Evolutionary conservation across 2,888 invertebrate species (phyloP), one percentile per base, ranked within the genome.

Genomic region (Dicyrtomina minuta): DNA sequence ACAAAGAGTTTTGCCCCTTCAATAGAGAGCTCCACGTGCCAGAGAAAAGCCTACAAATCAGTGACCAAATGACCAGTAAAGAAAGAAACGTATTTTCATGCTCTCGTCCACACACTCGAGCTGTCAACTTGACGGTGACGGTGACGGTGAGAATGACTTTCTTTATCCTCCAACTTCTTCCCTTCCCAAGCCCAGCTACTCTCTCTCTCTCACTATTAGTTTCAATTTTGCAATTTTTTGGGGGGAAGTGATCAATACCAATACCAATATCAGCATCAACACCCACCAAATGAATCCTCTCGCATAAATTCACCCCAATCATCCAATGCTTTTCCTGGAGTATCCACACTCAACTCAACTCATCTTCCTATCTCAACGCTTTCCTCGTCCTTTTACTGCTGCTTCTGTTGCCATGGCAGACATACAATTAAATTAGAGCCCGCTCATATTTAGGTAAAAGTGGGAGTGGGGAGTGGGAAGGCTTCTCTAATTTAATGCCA

Each of bases 41-140:
- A 43, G 51, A 22, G 43, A 39, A 60, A 60, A 22, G 22, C 20
- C 59, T 60, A 60, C 59, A 60, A 60, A 60, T 60, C 59, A 60
- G 41, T 22, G 59, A 60, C 43, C 41, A 41, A 60, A 41, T 60
- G 59, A 60, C 59, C 59, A 60, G 43, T 39, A 20, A 33, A 13
- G 41, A 60, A 43, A 20, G 12, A 12, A 49, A 39, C 51, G 51
- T 51, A 6, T 27, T 49, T 64, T 53, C 22, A 51, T 64, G 51
- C 51, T 39, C 51, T 12, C 27, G n/a, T 62, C 33, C 51, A 64
- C 51, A 62, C 49, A 64, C 64, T 51, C 26, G n/a, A 17, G 20
- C 8, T 64, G 64, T 51, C 64, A 64, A 64, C 33, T 49, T 10
- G 10, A 33, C 33, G 4, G 4, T 33, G 33, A 33, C n/a, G n/a